A percentile compares a stretch with the other conserved stretches of the same genome.
These are phyloP conservation scores for Neuroterus valhalla DNA, from an alignment of 1,140 invertebrate genomes.

Conservation along the genomic window DNA sequence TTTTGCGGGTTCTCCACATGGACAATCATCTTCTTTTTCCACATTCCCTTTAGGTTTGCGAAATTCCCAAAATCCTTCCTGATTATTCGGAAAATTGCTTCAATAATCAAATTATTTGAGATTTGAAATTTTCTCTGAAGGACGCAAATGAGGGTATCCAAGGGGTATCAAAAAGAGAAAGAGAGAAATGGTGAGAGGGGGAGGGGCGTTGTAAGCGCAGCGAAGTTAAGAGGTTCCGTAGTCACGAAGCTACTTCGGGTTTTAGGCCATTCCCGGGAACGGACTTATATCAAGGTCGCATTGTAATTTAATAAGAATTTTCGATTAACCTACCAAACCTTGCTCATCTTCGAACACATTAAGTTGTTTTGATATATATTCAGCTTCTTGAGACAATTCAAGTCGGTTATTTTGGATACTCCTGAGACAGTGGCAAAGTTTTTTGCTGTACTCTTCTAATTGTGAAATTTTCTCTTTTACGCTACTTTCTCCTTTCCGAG, in stretches of 20 bases:
- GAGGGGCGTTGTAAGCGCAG: too few relatives aligned
- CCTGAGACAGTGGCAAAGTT: conserved; percentile 35
- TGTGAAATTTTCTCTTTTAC: conserved; percentile 24
- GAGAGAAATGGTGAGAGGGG: too few relatives aligned
- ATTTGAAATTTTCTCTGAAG: too few relatives aligned
- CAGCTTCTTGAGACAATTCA: conserved; percentile 9
- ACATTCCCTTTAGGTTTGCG: neutral
- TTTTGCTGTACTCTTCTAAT: conserved; percentile 35
- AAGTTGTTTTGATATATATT: conserved; percentile 26
- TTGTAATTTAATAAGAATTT: too few relatives aligned
- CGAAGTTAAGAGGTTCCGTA: too few relatives aligned
- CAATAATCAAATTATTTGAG: neutral
- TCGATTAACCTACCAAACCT: neutral
- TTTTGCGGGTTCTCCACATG: conserved; percentile 14
- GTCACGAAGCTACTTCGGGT: too few relatives aligned
- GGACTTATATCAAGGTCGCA: too few relatives aligned
- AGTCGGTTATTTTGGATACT: conserved; percentile 32
- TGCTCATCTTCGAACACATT: neutral
- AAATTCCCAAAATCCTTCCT: too few relatives aligned
- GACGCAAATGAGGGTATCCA: too few relatives aligned
- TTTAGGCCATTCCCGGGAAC: too few relatives aligned
- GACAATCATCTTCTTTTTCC: neutral
- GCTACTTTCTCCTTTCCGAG: conserved; percentile 22
- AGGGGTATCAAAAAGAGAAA: too few relatives aligned
- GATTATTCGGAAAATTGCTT: neutral